phyloP scores from a whole-genome alignment of 2,888 invertebrate species.

The Trichopoda pennipes region DNA sequence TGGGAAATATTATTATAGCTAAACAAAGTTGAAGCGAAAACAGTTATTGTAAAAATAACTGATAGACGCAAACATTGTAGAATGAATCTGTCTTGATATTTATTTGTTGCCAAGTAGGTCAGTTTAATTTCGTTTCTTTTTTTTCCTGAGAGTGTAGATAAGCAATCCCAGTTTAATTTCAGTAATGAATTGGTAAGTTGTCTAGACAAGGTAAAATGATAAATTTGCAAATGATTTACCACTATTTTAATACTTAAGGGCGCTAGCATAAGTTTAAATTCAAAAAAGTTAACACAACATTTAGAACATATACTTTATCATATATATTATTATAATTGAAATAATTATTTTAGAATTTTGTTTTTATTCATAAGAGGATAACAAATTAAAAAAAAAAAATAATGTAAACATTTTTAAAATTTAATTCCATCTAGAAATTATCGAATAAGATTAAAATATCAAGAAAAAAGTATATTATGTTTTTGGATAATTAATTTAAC shows the following conservation, averaged over 20 bases:
- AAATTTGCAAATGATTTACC: background rate
- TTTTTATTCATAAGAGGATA: too few species aligned
- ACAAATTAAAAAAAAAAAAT: too few species aligned
- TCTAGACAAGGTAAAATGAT: background rate
- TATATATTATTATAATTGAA: too few species aligned
- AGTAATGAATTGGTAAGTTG: background rate
- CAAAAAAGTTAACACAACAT: too few species aligned
- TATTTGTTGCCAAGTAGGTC: slow-evolving; percentile 42
- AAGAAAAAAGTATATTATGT: too few species aligned
- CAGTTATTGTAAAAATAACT: slow-evolving; percentile 8
- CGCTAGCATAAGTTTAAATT: too few species aligned
- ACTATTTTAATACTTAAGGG: background rate
- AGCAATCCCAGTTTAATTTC: background rate
- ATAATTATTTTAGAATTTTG: too few species aligned
- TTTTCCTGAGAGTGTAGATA: background rate
- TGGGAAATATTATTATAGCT: background rate
- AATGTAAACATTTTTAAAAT: too few species aligned
- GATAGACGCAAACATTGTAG: slow-evolving; percentile 3
- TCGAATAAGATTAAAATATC: too few species aligned
- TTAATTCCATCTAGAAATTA: too few species aligned
- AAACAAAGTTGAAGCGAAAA: background rate
- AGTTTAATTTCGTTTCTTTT: background rate
- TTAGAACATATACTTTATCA: too few species aligned
- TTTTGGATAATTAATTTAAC: too few species aligned
- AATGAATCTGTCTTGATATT: slow-evolving; percentile 8